phyloP scores from a whole-genome alignment of 2,888 invertebrate genomes.

The Opisthograptis luteolata region DNA sequence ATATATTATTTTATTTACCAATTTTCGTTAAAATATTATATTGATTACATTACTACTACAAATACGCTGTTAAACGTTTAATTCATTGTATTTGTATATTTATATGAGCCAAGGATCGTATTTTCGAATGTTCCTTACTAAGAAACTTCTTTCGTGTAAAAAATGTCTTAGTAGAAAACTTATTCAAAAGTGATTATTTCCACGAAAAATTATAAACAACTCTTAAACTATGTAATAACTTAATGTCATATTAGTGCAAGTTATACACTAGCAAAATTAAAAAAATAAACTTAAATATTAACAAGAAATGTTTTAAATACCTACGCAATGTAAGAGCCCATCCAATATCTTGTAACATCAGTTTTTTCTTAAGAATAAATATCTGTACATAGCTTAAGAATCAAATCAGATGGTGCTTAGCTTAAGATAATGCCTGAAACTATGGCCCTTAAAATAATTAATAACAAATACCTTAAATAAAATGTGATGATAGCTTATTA shows the following conservation, averaged over 20 bases:
- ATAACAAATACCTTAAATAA: constrained; percentile 21
- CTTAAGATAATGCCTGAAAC: constrained; percentile 15
- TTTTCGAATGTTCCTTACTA: no score
- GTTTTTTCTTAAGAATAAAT: constrained; percentile 70
- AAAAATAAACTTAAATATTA: constrained; percentile 38
- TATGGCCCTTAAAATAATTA: constrained; percentile 23
- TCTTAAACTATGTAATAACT: constrained; percentile 71
- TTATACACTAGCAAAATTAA: constrained; percentile 21
- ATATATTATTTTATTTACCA: constrained; percentile 6
- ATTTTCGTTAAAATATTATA: constrained; percentile 9
- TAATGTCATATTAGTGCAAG: constrained; percentile 49
- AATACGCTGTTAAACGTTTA: background rate
- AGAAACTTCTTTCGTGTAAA: no score
- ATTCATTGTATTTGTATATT: constrained; percentile 1
- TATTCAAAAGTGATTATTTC: constrained; percentile 59
- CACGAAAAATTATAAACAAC: constrained; percentile 71
- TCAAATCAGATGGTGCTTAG: constrained; percentile 42
- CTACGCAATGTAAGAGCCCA: constrained; percentile 49
- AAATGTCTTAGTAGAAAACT: constrained; percentile 49
- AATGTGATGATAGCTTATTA: constrained; percentile 33
- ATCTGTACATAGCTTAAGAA: constrained; percentile 73
- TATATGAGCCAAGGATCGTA: constrained; percentile 2
- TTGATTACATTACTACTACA: constrained; percentile 12
- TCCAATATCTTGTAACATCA: constrained; percentile 61
- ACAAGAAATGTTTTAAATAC: constrained; percentile 61